Evolutionary conservation across 2,797 vertebrate genomes (phyloP).

Genomic region (Chelmon rostratus): DNA sequence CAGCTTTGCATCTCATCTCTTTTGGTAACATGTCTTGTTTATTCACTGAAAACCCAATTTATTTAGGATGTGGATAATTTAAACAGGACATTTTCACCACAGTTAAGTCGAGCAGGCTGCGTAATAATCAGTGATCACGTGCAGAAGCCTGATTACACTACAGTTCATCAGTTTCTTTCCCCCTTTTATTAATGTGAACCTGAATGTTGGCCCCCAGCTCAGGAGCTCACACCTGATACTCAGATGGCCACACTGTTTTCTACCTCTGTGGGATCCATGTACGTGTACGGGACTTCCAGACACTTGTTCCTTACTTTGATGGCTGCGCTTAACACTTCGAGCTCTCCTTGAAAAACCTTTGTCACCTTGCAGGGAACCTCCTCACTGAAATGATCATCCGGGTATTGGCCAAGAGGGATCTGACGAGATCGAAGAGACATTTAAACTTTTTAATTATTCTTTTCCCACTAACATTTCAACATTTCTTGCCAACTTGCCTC

Average conservation of each 20-base stretch:
- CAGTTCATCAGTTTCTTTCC: not conserved
- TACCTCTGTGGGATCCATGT: conserved; percentile 22
- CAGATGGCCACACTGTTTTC: conserved; percentile 62
- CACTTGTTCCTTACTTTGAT: conserved; percentile 39
- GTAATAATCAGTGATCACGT: not conserved
- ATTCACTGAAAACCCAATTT: not conserved
- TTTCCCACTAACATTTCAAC: not conserved
- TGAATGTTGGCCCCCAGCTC: not conserved
- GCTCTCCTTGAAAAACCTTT: conserved; percentile 28
- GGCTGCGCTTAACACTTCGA: conserved; percentile 6
- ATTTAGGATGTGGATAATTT: not conserved
- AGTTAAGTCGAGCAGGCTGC: not conserved
- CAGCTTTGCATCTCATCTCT: not conserved
- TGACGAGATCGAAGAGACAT: not conserved
- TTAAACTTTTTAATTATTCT: not conserved
- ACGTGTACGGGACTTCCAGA: conserved; percentile 39
- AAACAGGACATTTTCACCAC: not conserved
- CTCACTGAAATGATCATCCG: conserved; percentile 44
- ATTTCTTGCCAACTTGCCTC: not conserved
- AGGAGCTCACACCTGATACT: conserved; percentile 13
- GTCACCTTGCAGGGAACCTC: conserved; percentile 26
- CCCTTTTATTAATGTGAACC: not conserved
- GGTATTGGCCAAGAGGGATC: conserved; percentile 23
- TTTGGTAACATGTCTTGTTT: not conserved
- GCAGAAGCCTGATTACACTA: not conserved